Base-by-base conservation (phyloP, 2,797 vertebrate genomes). In the Protonibea diacanthus region DNA sequence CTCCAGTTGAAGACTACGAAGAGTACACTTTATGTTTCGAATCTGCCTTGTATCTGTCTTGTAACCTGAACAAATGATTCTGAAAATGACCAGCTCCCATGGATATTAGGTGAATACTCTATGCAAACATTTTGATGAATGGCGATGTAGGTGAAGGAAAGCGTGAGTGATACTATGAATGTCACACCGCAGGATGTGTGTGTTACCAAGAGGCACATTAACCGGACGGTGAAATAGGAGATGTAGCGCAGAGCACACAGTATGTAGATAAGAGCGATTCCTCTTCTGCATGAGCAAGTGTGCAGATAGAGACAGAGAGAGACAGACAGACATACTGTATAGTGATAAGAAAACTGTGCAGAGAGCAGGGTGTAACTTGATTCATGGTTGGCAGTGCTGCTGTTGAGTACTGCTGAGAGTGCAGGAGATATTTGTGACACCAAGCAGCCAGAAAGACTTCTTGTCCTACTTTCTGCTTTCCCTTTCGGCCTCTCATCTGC, bases 371-470 rank as follows among this genome's bases (percentile, higher is more conserved):
- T 78, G 90, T 90, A 93, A 94, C 85, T 75, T 85, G 87, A 95
- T 70, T 87, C 87, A 82, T 71, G 49, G 63, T 65, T 85, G 81
- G 82, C 85, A 73, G 70, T 3, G 40, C 55, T 79, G 69, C 73
- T 80, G 80, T 62, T 69, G 78, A 77, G 62, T 74, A 76, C 55
- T 93, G 93, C 93, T 93, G 92, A 94, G 83, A 42, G 76, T 82
- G 89, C 91, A 90, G 80, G 61, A 66, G 73, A 81, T 90, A 92
- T 94, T 84, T 90, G 85, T 91, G 88, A 93, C 82, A 84, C 83
- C 65, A 58, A 81, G 77, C 58, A 49, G 69, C 81, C 83, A 66
- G 58, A 82, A 78, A 74, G 59, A 86, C 71, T 72, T 79, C 88
- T 81, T 81, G 83, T 84, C 84, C 89, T 89, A 89, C 82, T 85